These are phyloP conservation scores for Ochropacha duplaris DNA, from an alignment of 2,888 invertebrate genomes.

Conservation along the genomic window DNA sequence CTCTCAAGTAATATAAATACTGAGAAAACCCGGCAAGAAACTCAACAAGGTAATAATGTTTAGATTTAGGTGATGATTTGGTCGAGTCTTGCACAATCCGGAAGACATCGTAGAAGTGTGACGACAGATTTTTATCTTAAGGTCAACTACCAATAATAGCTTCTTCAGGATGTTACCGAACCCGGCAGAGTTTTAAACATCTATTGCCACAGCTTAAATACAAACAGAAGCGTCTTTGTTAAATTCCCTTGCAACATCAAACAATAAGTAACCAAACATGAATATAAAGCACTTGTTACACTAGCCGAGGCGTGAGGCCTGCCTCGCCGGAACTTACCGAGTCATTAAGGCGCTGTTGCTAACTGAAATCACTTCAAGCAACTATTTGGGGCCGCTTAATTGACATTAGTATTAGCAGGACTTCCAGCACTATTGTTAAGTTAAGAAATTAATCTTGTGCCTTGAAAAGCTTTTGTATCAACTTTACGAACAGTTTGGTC, in stretches of 20 bases:
- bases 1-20: no score
- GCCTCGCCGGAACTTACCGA: conserved; percentile 20
- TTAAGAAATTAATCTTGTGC: conserved; percentile 42
- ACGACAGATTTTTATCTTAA: no score
- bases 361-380: conserved; percentile 34
- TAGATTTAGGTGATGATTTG: no score
- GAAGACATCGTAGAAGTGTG: no score
- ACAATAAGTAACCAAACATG: conserved; percentile 4
- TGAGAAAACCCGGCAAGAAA: no score
- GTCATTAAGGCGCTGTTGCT: conserved; percentile 27
- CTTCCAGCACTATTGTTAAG: conserved; percentile 33
- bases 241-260: background rate
- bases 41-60: no score
- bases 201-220: no score
- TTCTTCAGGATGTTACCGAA: no score
- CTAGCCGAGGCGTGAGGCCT: conserved; percentile 17
- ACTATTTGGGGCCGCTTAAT: conserved; percentile 31
- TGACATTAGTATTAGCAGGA: conserved; percentile 39
- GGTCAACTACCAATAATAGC: no score
- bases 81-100: no score
- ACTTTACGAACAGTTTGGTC: conserved; percentile 4
- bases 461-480: conserved; percentile 31
- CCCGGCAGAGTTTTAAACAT: no score
- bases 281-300: conserved; percentile 15
- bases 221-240: background rate